A percentile compares a stretch with the other conserved stretches of the same genome.
Evolutionary conservation across 2,113 vertebrate genomes (phyloP).

Genomic region (Phrynosoma platyrhinos): DNA sequence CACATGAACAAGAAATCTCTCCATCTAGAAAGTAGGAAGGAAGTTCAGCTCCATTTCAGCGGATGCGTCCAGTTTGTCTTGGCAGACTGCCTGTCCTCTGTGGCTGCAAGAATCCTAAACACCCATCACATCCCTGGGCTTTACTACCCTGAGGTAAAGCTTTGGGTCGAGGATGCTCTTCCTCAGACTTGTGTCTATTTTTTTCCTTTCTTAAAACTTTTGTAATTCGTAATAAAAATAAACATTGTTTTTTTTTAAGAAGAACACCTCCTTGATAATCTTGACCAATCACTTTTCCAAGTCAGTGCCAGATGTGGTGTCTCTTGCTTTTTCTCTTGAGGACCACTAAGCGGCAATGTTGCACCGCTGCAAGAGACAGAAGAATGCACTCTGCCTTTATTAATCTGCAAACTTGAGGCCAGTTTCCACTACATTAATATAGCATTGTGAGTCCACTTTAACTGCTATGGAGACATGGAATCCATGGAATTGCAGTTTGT

Average conservation of each 20-base stretch:
- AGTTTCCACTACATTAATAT: too few relatives aligned
- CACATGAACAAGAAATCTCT: background rate
- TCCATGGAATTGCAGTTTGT: too few relatives aligned
- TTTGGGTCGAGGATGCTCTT: background rate
- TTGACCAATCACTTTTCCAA: background rate
- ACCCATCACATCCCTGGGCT: too few relatives aligned
- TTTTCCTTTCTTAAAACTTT: too few relatives aligned
- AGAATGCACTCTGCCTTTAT: background rate
- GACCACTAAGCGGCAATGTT: background rate
- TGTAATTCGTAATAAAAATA: too few relatives aligned
- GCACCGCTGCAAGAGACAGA: background rate
- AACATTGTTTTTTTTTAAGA: too few relatives aligned
- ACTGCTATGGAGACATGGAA: too few relatives aligned
- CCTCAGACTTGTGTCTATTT: background rate
- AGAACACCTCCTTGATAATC: background rate
- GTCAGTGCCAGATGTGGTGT: background rate
- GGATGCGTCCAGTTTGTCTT: background rate
- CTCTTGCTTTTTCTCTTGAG: background rate
- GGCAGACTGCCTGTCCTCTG: background rate
- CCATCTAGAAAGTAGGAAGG: background rate
- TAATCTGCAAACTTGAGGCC: too few relatives aligned
- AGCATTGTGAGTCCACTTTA: too few relatives aligned
- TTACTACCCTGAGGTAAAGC: background rate
- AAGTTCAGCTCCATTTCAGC: background rate
- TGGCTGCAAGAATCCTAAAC: background rate